phyloP scores from a whole-genome alignment of 2,888 invertebrate species.

The Polyommatus icarus region DNA sequence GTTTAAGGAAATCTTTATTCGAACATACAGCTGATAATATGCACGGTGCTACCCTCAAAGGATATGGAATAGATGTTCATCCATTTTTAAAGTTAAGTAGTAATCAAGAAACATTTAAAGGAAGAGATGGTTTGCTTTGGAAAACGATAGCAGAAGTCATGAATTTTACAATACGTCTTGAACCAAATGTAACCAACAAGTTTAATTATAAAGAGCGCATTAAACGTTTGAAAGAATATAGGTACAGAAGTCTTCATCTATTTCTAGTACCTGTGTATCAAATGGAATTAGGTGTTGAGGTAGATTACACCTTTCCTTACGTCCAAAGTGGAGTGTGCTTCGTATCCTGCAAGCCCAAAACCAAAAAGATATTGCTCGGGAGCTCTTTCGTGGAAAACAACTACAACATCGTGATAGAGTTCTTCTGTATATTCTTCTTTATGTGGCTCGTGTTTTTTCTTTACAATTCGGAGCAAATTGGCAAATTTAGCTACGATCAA shows the following conservation, averaged over 20 bases:
- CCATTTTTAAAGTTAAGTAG: neutral
- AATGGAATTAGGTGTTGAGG: neutral
- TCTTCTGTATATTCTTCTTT: neutral
- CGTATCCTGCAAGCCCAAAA: neutral
- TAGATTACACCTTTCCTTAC: conserved; percentile 6
- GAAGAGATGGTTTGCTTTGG: conserved; percentile 12
- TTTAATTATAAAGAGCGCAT: neutral
- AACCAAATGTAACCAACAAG: neutral
- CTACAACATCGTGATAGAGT: conserved; percentile 9
- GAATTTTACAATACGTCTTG: conserved; percentile 2
- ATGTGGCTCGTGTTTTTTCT: conserved; percentile 13
- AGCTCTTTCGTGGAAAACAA: neutral
- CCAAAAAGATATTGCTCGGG: neutral
- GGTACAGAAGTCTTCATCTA: neutral
- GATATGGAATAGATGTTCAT: neutral
- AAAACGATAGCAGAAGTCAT: neutral
- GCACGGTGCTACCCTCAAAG: neutral
- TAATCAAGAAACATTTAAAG: neutral
- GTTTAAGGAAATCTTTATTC: neutral
- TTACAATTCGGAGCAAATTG: neutral
- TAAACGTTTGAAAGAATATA: neutral
- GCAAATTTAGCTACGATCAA: conserved; percentile 12
- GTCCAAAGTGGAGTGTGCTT: conserved; percentile 19
- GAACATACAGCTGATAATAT: neutral
- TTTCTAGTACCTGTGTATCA: conserved; percentile 13